Evolutionary conservation across 37 sponge, comb jelly and placozoan species (phyloP), one percentile per base, ranked within the genome.

Genomic region (Theonella swinhoei): DNA sequence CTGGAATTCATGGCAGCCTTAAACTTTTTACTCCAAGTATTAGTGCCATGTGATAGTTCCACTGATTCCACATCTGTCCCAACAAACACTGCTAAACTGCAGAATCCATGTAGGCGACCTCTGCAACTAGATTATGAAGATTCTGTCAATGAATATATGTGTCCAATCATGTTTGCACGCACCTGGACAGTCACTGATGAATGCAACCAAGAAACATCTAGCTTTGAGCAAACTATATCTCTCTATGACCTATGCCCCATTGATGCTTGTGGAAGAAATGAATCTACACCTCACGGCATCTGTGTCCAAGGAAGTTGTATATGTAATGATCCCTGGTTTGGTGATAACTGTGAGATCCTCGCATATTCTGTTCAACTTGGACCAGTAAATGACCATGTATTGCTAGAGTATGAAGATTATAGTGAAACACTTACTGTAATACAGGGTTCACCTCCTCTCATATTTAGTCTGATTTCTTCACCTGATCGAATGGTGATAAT

Each of bases 221-320:
- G 58, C 30, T n/a, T n/a, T n/a, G 14, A 3, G 24, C 81, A 80
- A 37, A 36, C 60, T 23, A 80, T 80, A 20, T 4, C 1, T 43
- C 42, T 80, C 11, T 80, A 70, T 47, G 81, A 80, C 26, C 34
- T 70, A 11, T 80, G 81, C 30, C 81, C 81, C 43, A 34, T 61
- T 1, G 11, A 80, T 70, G 71, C 81, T 32, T 80, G 81, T 69
- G 71, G 81, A 33, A 68, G 71, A 47, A 80, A 80, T 80, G 81
- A 80, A 58, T 54, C 36, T n/a, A 24, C 54, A 22, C 81, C 81
- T 2, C 30, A 34, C 19, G 81, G 81, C 26, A 42, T 47, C 3
- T 80, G 81, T 30, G 5, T 37, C 0, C 32, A 70, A 29, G 81
- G 81, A 41, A 17, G 42, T 23, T 80, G 81, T 54, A 1, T 2